Evolutionary conservation across 2,888 invertebrate genomes (phyloP).

Genomic region (Sclerodermus sp.): DNA sequence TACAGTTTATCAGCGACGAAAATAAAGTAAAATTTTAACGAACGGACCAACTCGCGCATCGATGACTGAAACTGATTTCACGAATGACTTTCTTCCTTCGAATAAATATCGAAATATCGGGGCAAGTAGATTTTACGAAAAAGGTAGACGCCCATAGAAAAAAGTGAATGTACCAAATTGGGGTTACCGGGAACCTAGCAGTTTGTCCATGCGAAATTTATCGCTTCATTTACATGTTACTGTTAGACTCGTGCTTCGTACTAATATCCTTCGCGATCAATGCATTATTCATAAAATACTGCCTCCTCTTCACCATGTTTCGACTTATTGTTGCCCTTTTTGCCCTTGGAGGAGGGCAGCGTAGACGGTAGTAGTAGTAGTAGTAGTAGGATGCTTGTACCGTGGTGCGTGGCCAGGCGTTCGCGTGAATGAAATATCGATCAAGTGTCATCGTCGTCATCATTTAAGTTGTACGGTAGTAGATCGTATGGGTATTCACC

Average conservation of each 20-base stretch:
- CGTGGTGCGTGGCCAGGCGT: neutral
- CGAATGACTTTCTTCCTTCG: too few species aligned
- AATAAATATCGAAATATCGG: too few species aligned
- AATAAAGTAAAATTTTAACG: too few species aligned
- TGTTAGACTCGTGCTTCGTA: constrained; percentile 31
- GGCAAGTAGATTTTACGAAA: too few species aligned
- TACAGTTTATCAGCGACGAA: too few species aligned
- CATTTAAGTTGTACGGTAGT: too few species aligned
- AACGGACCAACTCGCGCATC: too few species aligned
- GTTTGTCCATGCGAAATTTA: constrained; percentile 41
- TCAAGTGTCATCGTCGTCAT: too few species aligned
- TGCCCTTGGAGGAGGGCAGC: constrained; percentile 3
- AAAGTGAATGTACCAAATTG: constrained; percentile 15
- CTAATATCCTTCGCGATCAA: constrained; percentile 37
- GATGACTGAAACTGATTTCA: too few species aligned
- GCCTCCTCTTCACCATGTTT: constrained; percentile 27
- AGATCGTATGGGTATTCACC: too few species aligned
- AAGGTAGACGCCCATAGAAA: neutral
- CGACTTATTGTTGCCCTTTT: constrained; percentile 38
- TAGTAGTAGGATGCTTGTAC: too few species aligned
- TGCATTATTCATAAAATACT: constrained; percentile 40
- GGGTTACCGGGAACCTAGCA: constrained; percentile 29
- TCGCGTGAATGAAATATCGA: neutral
- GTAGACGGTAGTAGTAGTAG: too few species aligned
- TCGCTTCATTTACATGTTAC: constrained; percentile 42